Percentiles rank a stretch among this genome's conserved stretches.
These are phyloP conservation scores for Andinoacara biseriatus DNA, from an alignment of 2,113 vertebrate genomes.

Conservation along the genomic window DNA sequence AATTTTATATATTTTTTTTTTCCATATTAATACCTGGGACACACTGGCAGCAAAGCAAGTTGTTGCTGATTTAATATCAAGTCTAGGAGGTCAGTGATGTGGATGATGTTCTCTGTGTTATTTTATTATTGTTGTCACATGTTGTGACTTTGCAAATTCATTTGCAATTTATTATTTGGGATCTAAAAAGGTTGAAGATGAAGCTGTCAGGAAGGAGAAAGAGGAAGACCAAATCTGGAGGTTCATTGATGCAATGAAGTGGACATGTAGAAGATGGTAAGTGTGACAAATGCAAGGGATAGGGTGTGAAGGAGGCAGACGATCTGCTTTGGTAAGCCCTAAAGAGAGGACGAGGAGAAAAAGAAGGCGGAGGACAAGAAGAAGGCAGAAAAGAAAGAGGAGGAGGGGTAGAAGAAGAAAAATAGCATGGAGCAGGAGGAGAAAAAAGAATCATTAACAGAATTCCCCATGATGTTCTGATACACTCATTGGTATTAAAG, in stretches of 20 bases:
- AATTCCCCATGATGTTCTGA: not conserved
- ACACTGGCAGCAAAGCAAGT: not conserved
- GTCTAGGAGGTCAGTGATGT: not conserved
- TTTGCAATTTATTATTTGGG: not conserved
- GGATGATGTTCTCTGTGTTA: not conserved
- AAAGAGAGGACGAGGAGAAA: not conserved
- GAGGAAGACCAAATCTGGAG: not conserved
- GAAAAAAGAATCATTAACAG: not conserved
- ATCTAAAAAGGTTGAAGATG: not conserved
- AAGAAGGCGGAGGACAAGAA: accelerated
- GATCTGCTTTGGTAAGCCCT: not conserved
- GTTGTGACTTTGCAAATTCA: not conserved
- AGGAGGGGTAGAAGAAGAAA: not conserved
- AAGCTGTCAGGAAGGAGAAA: not conserved
- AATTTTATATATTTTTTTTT: not conserved
- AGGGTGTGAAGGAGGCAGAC: not conserved
- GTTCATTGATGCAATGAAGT: not conserved
- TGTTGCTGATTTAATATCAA: not conserved
- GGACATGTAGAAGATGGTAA: not conserved
- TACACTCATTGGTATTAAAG: not conserved
- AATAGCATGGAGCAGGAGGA: too few species aligned
- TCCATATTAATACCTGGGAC: not conserved
- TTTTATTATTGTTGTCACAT: not conserved
- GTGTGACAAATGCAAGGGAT: not conserved
- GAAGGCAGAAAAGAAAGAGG: accelerated